Percentiles rank a stretch among this genome's conserved stretches.
These are phyloP conservation scores for Spisula subtruncata DNA, from an alignment of 2,888 invertebrate genomes.

Conservation along the genomic window DNA sequence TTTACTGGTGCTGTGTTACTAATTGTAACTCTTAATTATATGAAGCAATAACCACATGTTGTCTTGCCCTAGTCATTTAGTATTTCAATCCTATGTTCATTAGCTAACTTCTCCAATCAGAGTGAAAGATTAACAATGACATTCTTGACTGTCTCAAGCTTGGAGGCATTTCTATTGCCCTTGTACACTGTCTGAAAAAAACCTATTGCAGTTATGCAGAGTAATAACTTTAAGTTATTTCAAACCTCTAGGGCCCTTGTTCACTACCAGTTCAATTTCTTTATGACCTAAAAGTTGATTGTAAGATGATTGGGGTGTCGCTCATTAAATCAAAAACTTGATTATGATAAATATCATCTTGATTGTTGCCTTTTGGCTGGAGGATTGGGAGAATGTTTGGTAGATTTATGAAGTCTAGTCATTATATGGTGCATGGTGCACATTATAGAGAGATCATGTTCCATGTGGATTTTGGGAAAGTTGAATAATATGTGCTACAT, in stretches of 20 bases:
- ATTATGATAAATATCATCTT: slow-evolving; percentile 20
- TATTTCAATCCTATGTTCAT: not conserved
- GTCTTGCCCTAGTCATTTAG: not conserved
- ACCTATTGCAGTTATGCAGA: not conserved
- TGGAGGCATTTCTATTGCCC: not conserved
- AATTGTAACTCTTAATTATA: too few species aligned
- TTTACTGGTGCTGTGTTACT: too few species aligned
- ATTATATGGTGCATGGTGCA: not conserved
- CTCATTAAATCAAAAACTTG: slow-evolving; percentile 24
- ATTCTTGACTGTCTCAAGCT: not conserved
- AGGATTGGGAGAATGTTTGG: not conserved
- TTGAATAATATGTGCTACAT: not conserved
- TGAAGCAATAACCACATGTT: not conserved
- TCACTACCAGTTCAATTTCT: not conserved
- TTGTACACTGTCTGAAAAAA: not conserved
- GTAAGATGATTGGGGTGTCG: not conserved
- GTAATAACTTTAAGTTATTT: slow-evolving; percentile 1
- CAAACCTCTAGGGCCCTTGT: not conserved
- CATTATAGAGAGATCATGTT: not conserved
- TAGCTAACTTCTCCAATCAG: not conserved
- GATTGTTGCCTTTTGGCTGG: slow-evolving; percentile 19
- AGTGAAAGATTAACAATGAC: not conserved
- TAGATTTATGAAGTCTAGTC: slow-evolving; percentile 18
- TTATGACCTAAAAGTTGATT: slow-evolving; percentile 9
- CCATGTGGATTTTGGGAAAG: not conserved